Evolutionary conservation across 2,888 invertebrate species (phyloP), one percentile per base, ranked within the genome.

Genomic region (Emmelina monodactyla): DNA sequence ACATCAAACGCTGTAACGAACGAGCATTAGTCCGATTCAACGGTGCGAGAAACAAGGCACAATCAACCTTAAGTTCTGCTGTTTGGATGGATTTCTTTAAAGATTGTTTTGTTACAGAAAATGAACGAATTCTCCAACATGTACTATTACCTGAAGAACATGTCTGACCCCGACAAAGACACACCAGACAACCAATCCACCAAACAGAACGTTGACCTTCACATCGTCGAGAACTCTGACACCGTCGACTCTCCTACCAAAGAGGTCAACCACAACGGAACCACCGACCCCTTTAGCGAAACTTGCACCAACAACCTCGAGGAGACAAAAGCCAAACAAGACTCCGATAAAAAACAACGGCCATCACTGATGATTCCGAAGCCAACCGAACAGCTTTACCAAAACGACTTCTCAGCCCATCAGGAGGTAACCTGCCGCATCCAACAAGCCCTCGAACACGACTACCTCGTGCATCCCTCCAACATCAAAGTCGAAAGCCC

Each of bases 51-150:
- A n/a, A n/a, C n/a, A n/a, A n/a, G n/a, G n/a, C n/a, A n/a, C n/a
- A n/a, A n/a, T n/a, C n/a, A n/a, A n/a, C n/a, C n/a, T n/a, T n/a
- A n/a, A n/a, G n/a, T n/a, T n/a, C n/a, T n/a, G n/a, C n/a, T n/a
- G n/a, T n/a, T n/a, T n/a, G n/a, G n/a, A n/a, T n/a, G n/a, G n/a
- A n/a, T n/a, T n/a, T n/a, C n/a, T n/a, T n/a, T n/a, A n/a, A n/a
- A n/a, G n/a, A 7, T 7, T 25, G 11, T 10, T 25, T 47, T 43
- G 46, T 80, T 82, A 32, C 79, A 89, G 89, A 89, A 91, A 86
- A 92, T 92, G 82, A 91, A 91, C 62, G 91, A 92, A 63, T 88
- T 92, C 57, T 88, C 90, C 33, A 91, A 88, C 57, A 90, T 92
- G 86, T 93, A 92, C 62, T 88, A 90, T 52, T 91, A 91, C 62